A percentile compares a stretch with the other conserved stretches of the same genome.
These are phyloP conservation scores for Diaprepes abbreviatus DNA, from an alignment of 2,888 invertebrate species.

Conservation along the genomic window DNA sequence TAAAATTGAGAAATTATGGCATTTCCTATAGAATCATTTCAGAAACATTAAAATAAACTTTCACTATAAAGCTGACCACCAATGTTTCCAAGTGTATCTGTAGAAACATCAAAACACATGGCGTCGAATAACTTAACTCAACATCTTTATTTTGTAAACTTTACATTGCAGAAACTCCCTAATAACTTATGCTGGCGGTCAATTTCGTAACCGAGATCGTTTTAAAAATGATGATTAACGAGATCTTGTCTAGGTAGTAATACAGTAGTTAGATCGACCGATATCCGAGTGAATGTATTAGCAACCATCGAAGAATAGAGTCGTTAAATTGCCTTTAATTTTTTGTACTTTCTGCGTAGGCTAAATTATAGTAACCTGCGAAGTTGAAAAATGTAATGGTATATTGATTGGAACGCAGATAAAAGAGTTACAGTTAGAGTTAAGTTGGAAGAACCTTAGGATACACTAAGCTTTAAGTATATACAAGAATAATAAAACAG, in stretches of 20 bases:
- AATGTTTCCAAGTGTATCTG: too few species aligned
- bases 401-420: slow-evolving; percentile 32
- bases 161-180: slow-evolving; percentile 15
- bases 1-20: too few species aligned
- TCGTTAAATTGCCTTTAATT: slow-evolving; percentile 55
- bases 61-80: too few species aligned
- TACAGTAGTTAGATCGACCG: slow-evolving; percentile 62
- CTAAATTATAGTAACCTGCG: slow-evolving; percentile 42
- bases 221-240: slow-evolving; percentile 55
- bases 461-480: not conserved
- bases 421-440: slow-evolving; percentile 34
- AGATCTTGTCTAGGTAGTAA: slow-evolving; percentile 56
- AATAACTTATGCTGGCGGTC: slow-evolving; percentile 54
- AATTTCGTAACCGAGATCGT: slow-evolving; percentile 58
- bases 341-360: slow-evolving; percentile 39
- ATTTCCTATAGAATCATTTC: too few species aligned
- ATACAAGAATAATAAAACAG: not conserved
- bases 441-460: slow-evolving; percentile 21
- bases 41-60: too few species aligned
- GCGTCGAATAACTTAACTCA: too few species aligned
- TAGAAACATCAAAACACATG: too few species aligned
- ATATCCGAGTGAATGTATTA: slow-evolving; percentile 62
- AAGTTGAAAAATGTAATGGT: slow-evolving; percentile 38
- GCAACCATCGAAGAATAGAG: slow-evolving; percentile 64
- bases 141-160: too few species aligned